Base-by-base conservation (phyloP, 2,113 vertebrate species). In the Pantherophis guttatus region DNA sequence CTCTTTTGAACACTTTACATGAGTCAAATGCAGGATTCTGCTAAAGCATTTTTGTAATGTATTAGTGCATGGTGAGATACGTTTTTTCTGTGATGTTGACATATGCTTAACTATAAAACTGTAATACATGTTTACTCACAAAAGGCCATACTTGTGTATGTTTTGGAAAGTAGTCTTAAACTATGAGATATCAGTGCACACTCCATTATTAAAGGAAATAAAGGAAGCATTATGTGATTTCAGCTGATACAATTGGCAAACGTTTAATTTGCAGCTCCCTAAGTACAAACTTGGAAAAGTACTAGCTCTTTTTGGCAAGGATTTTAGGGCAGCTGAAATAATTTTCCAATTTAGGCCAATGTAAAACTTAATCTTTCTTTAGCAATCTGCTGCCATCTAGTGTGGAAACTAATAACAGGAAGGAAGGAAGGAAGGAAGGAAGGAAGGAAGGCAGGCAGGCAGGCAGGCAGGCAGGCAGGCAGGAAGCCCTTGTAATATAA, bases 321-420 rank as follows among this genome's bases (percentile, higher is more conserved):
- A 26, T 26, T 2, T 57, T 95, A 75, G 3, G 92, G 53, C 87
- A 94, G 91, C 91, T 94, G 92, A 90, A 96, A 75, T 1, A 5
- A 50, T 90, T 2, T 81, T 8, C 17, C 0, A 0, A 3, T 3
- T 55, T 2, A 0, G 3, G 17, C 2, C 44, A 91, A 88, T 6
- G 6, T 11, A 0, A 2, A 21, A 10, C 6, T 4, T 62, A 24
- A 89, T 3, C 6, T 26, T 39, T 33, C 91, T 97, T 97, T 93
- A 93, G 96, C 96, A 85, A 87, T 96, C 96, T 98, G 97, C 97
- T 97, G 98, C 98, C 98, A 97, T 96, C 98, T 98, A 96, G 96
- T 96, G 98, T 89, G 75, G 33, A 44, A 81, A 81, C 8, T 21
- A 81, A 21, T 81, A 21, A 81, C 0, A 8, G 2, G n/a, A 75